Base-by-base conservation (phyloP, 2,113 vertebrate genomes). In the Cryptotis parvus region DNA sequence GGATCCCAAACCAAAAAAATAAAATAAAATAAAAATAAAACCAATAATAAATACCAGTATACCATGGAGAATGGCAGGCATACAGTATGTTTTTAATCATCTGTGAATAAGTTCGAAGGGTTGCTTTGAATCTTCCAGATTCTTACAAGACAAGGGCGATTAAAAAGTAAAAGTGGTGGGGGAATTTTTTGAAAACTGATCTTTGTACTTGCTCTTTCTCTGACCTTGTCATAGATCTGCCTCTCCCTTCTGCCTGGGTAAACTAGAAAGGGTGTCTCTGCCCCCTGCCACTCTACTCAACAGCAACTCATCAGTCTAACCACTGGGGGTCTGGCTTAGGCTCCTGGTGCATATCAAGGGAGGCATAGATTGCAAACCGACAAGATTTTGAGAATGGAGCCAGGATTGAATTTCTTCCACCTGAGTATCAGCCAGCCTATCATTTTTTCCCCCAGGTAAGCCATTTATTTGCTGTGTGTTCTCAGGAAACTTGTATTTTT, bases 81-180 rank as follows among this genome's bases (percentile, higher is more conserved):
- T 29, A 37, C 33, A 24, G 52, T 55, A 49, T 66, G 39, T 33
- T 87, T 26, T 45, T 18, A 95, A 78, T 65, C 22, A 85, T 70
- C 75, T 88, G 72, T 72, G 90, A 27, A 29, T 61, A 91, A 78
- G 70, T 6, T 73, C 70, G 78, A 41, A 89, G 87, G 69, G 61
- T 31, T 75, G 6, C 73, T 74, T 78, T 82, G 65, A 72, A 87
- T 39, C 35, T 85, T 85, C 78, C 31, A 61, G 41, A 73, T 63
- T 75, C 66, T 80, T 74, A 24, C 31, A 20, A 84, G 82, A 81
- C 4, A 63, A 37, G 49, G 45, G 89, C 39, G 55, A 74, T n/a
- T 61, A 77, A 84, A 84, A 63, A 86, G 73, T n/a, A 43, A n/a
- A 85, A 73, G 68, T 37, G 6, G n/a, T 35, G 14, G 45, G 81